Conservation (phyloP, 2,888 invertebrate genomes). For the Lomographa bimaculata region DNA sequence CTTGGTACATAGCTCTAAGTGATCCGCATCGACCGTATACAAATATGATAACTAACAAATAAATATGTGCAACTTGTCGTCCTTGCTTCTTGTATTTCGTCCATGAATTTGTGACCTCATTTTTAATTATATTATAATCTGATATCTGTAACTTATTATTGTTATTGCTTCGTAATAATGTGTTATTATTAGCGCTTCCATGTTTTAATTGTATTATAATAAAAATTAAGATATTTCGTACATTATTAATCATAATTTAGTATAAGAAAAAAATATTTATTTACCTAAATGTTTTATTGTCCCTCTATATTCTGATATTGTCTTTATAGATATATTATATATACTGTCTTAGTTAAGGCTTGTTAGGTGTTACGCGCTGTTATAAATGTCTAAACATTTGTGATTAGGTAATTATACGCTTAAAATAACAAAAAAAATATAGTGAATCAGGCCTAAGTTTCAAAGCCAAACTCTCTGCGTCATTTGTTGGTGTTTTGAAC, state of each 20-base stretch:
- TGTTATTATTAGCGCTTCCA: constrained; percentile 47
- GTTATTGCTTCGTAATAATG: constrained; percentile 4
- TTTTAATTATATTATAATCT: constrained; percentile 3
- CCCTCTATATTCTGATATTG: constrained; percentile 56
- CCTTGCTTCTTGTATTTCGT: constrained; percentile 38
- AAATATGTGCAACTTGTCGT: no score
- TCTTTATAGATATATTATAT: constrained; percentile 48
- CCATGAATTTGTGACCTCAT: constrained; percentile 14
- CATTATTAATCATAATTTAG: constrained; percentile 11
- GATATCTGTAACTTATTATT: constrained; percentile 20
- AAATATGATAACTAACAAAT: no score
- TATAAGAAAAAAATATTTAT: constrained; percentile 41
- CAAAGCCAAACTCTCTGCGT: constrained; percentile 49
- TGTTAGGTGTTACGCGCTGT: constrained; percentile 49
- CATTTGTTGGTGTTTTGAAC: constrained; percentile 4
- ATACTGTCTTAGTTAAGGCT: constrained; percentile 43
- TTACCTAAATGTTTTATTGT: constrained; percentile 43
- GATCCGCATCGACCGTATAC: no score
- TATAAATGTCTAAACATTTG: constrained; percentile 53
- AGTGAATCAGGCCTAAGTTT: constrained; percentile 47
- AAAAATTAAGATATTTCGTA: background rate
- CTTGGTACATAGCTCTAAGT: no score
- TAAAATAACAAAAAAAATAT: constrained; percentile 26
- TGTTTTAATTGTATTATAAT: constrained; percentile 31
- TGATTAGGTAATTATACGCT: constrained; percentile 61